Evolutionary conservation across 2,797 vertebrate genomes (phyloP).

Genomic region (Lutra lutra): DNA sequence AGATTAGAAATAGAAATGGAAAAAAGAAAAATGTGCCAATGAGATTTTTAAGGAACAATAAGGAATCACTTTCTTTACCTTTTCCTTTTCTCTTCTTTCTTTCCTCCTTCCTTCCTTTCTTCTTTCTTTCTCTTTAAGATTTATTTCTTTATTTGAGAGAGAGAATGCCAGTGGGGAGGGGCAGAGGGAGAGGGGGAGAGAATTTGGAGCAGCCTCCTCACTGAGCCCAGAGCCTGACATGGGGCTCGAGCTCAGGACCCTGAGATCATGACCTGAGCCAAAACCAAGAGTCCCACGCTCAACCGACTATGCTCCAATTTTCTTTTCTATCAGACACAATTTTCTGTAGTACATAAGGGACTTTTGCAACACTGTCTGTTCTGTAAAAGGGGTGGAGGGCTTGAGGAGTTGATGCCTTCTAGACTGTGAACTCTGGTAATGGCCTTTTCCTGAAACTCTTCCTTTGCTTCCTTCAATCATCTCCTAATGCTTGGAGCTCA

Average conservation of each 20-base stretch:
- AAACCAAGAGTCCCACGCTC: background rate
- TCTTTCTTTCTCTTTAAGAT: background rate
- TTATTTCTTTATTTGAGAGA: background rate
- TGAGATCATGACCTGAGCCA: background rate
- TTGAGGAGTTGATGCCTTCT: fast-evolving
- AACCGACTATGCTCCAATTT: background rate
- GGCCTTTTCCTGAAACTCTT: background rate
- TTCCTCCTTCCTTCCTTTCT: no score
- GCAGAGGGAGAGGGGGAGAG: background rate
- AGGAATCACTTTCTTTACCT: no score
- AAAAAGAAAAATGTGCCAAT: background rate
- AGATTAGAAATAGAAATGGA: background rate
- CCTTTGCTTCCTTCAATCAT: background rate
- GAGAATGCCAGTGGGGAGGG: background rate
- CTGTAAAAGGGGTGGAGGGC: background rate
- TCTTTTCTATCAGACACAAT: background rate
- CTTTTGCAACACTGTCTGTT: no score
- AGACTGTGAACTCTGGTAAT: background rate
- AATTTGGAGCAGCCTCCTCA: background rate
- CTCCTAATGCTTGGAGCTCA: background rate
- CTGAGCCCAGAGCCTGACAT: background rate
- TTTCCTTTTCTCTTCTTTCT: background rate
- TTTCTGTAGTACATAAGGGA: background rate
- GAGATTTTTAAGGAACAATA: no score
- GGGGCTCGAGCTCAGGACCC: background rate